A percentile compares a stretch with the other conserved stretches of the same genome.
phyloP scores from a whole-genome alignment of 2,888 invertebrate genomes.

The Periphyllus acericola region DNA sequence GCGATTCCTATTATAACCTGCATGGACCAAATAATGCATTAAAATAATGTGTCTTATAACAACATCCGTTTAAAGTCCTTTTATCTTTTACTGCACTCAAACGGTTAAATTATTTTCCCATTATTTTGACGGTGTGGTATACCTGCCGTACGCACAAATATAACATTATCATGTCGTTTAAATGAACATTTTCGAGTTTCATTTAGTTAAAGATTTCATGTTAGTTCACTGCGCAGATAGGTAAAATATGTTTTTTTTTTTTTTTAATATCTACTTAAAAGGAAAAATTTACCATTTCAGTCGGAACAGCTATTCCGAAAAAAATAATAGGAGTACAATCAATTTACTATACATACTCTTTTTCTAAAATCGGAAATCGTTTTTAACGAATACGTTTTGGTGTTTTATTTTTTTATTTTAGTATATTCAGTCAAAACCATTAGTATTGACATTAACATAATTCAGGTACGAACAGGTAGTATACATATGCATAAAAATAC shows the following conservation, averaged over 20 bases:
- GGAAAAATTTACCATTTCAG: neutral
- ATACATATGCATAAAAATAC: too few species aligned
- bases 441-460: too few species aligned
- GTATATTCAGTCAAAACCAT: too few species aligned
- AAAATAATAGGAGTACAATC: too few species aligned
- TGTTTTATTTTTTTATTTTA: too few species aligned
- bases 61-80: neutral
- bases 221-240: neutral
- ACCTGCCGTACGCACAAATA: neutral
- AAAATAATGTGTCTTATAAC: slow-evolving; percentile 12
- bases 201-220: neutral
- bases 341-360: too few species aligned
- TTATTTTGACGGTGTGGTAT: neutral
- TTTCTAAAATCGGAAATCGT: too few species aligned
- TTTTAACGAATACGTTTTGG: too few species aligned
- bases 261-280: neutral
- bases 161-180: neutral
- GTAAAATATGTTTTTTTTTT: neutral
- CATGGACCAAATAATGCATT: neutral
- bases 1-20: neutral
- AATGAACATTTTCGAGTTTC: neutral
- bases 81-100: neutral
- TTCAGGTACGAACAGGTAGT: too few species aligned
- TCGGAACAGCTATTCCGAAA: too few species aligned
- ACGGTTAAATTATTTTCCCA: neutral